phyloP scores from a whole-genome alignment of 37 sponge, comb jelly and placozoan genomes.

The Halisarca cf. caerulea region DNA sequence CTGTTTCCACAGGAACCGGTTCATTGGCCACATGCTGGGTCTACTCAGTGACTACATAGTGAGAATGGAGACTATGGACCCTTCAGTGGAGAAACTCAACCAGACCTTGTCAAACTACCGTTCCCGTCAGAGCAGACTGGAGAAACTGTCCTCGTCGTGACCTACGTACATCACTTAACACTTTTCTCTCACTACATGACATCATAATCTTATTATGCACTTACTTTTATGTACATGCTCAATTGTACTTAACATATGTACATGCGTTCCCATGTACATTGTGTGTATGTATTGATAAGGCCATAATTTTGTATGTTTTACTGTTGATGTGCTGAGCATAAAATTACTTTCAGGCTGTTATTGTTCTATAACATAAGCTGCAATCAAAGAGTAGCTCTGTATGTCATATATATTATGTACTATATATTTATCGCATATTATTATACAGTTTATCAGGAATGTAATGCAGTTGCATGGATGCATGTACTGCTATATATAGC shows the following conservation, averaged over 20 bases:
- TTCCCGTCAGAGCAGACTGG: neutral
- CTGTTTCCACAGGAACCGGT: slow-evolving; percentile 40
- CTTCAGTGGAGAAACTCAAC: slow-evolving; percentile 12
- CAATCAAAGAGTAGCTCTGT: too few species aligned
- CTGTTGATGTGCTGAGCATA: too few species aligned
- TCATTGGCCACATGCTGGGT: slow-evolving; percentile 30
- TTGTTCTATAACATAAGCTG: too few species aligned
- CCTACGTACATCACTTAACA: neutral
- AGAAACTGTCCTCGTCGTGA: neutral
- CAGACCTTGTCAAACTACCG: neutral
- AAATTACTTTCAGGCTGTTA: too few species aligned
- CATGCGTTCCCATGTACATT: too few species aligned
- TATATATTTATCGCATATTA: too few species aligned
- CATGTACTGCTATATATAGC: too few species aligned
- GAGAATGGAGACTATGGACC: slow-evolving; percentile 58
- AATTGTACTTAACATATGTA: neutral
- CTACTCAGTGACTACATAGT: slow-evolving; percentile 67
- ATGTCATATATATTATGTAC: too few species aligned
- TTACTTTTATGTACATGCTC: neutral
- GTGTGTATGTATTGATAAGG: too few species aligned
- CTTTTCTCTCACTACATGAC: neutral
- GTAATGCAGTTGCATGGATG: too few species aligned
- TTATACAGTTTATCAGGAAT: too few species aligned
- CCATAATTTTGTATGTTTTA: too few species aligned
- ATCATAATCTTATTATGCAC: neutral